phyloP scores from a whole-genome alignment of 2,113 vertebrate genomes.

The Fulmarus glacialis region DNA sequence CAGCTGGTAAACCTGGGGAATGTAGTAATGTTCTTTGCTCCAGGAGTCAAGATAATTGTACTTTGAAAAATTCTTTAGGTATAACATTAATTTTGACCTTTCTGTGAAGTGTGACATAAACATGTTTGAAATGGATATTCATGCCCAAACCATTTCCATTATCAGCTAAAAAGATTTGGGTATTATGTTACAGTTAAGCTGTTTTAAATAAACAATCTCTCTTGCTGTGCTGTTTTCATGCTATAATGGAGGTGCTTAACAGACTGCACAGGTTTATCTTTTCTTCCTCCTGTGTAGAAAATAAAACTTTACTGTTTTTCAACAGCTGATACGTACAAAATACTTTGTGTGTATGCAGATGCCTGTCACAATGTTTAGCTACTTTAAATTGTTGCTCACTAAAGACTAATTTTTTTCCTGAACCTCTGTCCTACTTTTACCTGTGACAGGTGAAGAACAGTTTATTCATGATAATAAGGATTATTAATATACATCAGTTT shows the following conservation, averaged over 20 bases:
- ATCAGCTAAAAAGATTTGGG: slow-evolving; percentile 1
- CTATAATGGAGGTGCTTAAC: background rate
- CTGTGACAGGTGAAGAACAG: background rate
- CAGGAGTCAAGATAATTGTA: slow-evolving; percentile 31
- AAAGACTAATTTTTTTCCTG: background rate
- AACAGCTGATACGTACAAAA: background rate
- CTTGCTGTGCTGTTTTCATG: slow-evolving; percentile 3
- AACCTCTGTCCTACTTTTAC: background rate
- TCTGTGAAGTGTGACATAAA: background rate
- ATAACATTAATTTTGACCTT: slow-evolving; percentile 45
- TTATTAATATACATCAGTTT: background rate
- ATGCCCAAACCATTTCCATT: background rate
- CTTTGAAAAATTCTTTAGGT: slow-evolving; percentile 23
- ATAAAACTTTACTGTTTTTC: background rate
- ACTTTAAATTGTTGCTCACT: background rate
- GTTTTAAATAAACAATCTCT: slow-evolving; percentile 14
- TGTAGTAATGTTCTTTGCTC: slow-evolving; percentile 10
- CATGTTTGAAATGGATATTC: slow-evolving; percentile 34
- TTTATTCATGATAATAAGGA: background rate
- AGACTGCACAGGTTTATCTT: background rate
- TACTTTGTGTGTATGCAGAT: background rate
- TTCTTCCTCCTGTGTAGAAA: background rate
- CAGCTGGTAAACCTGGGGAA: background rate
- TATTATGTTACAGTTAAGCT: background rate
- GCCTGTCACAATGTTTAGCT: background rate